A percentile compares a stretch with the other conserved stretches of the same genome.
phyloP scores from a whole-genome alignment of 2,888 invertebrate species.

The Gibbula magus region DNA sequence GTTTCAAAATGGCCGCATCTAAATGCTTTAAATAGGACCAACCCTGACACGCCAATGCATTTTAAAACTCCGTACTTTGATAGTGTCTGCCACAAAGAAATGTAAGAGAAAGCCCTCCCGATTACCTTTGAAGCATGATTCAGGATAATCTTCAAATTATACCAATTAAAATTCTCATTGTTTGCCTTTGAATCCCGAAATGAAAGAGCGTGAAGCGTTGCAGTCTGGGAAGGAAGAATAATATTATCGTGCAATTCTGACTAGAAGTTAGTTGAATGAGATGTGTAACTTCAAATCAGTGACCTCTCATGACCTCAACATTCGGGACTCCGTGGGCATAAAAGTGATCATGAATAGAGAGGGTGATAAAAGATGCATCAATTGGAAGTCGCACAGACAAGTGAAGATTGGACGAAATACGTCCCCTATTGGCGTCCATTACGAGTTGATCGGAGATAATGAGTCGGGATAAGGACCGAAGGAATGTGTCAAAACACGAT shows the following conservation, averaged over 20 bases:
- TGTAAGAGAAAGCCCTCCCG: neutral
- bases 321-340: neutral
- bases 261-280: neutral
- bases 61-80: slow-evolving; percentile 6
- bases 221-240: neutral
- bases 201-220: neutral
- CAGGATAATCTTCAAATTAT: slow-evolving; percentile 9
- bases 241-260: neutral
- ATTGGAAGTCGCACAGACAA: neutral
- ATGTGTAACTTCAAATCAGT: neutral
- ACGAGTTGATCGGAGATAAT: slow-evolving; percentile 4
- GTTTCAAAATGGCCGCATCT: neutral
- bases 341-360: slow-evolving; percentile 3
- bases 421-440: neutral
- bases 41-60: slow-evolving; percentile 1
- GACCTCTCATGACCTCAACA: neutral
- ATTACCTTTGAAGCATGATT: neutral
- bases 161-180: slow-evolving; percentile 5
- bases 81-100: neutral
- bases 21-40: neutral
- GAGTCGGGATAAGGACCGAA: neutral
- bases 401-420: neutral
- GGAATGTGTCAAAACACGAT: slow-evolving; percentile 13
- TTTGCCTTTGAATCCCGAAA: neutral
- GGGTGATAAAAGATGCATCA: slow-evolving; percentile 2